These are phyloP conservation scores for Anthoscopus minutus DNA, from an alignment of 2,113 vertebrate species.

Conservation along the genomic window DNA sequence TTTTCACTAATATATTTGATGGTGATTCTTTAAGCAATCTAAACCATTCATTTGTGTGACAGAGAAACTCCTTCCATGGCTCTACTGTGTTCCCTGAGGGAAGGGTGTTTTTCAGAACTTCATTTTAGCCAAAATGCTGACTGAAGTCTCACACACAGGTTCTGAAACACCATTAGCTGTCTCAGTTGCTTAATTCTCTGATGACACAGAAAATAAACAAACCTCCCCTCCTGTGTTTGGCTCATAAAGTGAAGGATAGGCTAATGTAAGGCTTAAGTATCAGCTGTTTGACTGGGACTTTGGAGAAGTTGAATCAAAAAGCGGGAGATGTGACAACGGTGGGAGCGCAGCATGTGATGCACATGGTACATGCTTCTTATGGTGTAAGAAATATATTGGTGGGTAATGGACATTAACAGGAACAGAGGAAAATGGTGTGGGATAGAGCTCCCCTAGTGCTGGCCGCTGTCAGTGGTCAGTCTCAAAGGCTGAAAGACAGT, in stretches of 20 bases:
- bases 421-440: neutral
- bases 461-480: neutral
- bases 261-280: neutral
- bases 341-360: neutral
- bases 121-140: neutral
- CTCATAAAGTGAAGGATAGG: neutral
- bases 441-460: neutral
- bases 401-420: neutral
- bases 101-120: neutral
- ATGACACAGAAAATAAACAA: neutral
- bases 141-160: neutral
- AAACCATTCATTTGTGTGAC: neutral
- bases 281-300: neutral
- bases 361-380: neutral
- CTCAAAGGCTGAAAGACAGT: neutral
- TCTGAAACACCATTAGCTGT: neutral
- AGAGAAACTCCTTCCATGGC: neutral
- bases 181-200: neutral
- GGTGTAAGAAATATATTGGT: neutral
- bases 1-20: neutral
- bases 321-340: neutral
- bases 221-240: neutral
- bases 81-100: neutral
- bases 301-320: neutral
- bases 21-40: neutral